Percentiles rank a stretch among this genome's conserved stretches.
These are phyloP conservation scores for Anthopleura xanthogrammica DNA, from an alignment of 92 coral and sea anemone genomes.

Conservation along the genomic window DNA sequence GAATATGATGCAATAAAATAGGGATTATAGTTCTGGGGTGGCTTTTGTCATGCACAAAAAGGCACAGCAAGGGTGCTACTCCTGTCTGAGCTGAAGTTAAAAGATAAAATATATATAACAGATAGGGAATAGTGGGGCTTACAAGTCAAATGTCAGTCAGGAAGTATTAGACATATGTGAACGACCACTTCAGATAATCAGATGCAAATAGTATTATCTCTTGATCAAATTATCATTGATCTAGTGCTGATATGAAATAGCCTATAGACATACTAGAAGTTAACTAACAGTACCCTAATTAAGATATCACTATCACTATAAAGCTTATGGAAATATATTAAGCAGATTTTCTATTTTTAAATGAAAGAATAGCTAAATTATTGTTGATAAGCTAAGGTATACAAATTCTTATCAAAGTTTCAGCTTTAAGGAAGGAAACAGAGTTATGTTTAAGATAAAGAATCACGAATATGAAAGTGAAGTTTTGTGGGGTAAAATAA, in stretches of 20 bases:
- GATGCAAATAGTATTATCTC: neutral
- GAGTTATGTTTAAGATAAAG: neutral
- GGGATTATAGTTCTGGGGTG: neutral
- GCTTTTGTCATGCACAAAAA: neutral
- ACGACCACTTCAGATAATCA: neutral
- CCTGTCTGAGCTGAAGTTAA: neutral
- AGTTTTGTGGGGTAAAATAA: neutral
- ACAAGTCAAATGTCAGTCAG: neutral
- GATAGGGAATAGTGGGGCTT: neutral
- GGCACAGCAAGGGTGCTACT: neutral
- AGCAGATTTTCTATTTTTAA: no score
- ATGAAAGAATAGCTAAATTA: no score
- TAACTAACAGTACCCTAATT: no score
- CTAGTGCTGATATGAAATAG: neutral
- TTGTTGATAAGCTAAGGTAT: no score
- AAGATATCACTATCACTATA: no score
- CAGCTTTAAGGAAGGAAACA: neutral
- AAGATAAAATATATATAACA: neutral
- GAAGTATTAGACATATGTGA: neutral
- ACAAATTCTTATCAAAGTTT: neutral
- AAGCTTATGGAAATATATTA: no score
- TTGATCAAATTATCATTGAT: neutral
- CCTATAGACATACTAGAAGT: neutral
- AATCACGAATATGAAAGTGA: neutral
- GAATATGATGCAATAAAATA: no score